Evolutionary conservation across 1,140 invertebrate genomes (phyloP).

Genomic region (Cardiocondyla obscurior): DNA sequence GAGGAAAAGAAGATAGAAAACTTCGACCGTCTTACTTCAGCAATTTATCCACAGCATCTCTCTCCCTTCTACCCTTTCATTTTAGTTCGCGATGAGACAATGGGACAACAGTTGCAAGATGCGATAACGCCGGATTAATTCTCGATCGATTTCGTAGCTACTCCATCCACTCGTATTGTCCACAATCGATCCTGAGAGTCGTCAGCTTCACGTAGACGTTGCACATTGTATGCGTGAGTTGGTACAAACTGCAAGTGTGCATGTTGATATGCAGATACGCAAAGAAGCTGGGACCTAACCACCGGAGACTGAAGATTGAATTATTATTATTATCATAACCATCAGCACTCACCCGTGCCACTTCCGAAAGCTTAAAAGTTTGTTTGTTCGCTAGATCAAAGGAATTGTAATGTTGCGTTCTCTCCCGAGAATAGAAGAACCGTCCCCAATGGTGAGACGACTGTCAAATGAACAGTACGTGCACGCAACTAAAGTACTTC

Average conservation of each 20-base stretch:
- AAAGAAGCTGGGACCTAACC: background rate
- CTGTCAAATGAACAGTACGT: slow-evolving; percentile 38
- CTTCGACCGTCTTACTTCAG: slow-evolving; percentile 54
- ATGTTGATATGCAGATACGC: background rate
- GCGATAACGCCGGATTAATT: slow-evolving; percentile 73
- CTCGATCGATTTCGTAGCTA: slow-evolving; percentile 67
- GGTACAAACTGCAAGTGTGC: background rate
- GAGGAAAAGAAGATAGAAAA: slow-evolving; percentile 57
- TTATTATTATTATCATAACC: slow-evolving; percentile 70
- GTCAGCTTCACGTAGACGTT: slow-evolving; percentile 27
- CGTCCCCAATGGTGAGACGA: slow-evolving; percentile 30
- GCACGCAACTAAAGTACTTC: slow-evolving; percentile 20
- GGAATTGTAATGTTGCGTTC: slow-evolving; percentile 43
- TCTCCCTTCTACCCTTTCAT: slow-evolving; percentile 46
- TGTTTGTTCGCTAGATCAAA: slow-evolving; percentile 59
- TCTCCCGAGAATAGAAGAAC: slow-evolving; percentile 55
- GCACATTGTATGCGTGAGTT: slow-evolving; percentile 12
- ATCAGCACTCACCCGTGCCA: slow-evolving; percentile 46
- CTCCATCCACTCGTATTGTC: slow-evolving; percentile 42
- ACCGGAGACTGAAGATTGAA: slow-evolving; percentile 48
- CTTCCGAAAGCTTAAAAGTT: slow-evolving; percentile 65
- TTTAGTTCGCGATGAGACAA: slow-evolving; percentile 67
- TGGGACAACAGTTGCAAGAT: slow-evolving; percentile 69
- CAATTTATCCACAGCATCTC: slow-evolving; percentile 32
- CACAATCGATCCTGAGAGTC: slow-evolving; percentile 35